Evolutionary conservation across 2,797 vertebrate genomes (phyloP).

Genomic region (Sebastes glaucus): DNA sequence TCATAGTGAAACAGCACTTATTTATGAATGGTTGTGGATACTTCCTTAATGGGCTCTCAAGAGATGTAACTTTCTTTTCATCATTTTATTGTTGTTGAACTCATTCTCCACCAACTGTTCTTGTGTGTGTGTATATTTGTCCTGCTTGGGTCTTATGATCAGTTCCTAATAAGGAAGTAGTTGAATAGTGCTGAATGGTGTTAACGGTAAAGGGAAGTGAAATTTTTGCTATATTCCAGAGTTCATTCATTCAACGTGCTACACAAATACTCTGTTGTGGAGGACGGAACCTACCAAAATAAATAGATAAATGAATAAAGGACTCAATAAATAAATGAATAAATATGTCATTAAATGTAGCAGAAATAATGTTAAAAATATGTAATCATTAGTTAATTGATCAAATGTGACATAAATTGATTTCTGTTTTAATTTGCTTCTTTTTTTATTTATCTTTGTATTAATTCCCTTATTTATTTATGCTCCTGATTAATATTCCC

Average conservation of each 20-base stretch:
- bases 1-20: neutral
- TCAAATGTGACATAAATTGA: no score
- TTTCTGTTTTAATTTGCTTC: no score
- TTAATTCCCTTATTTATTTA: no score
- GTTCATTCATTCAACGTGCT: constrained; percentile 36
- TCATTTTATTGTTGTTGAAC: neutral
- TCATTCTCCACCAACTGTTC: neutral
- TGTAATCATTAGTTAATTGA: no score
- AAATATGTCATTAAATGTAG: no score
- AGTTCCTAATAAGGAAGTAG: constrained; percentile 9
- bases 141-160: constrained; percentile 22
- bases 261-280: neutral
- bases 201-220: constrained; percentile 45
- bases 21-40: constrained; percentile 3
- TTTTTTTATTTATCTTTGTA: no score
- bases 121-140: neutral
- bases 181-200: constrained; percentile 43
- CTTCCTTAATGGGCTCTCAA: neutral
- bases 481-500: no score
- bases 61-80: neutral
- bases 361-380: no score
- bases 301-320: no score
- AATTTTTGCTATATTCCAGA: neutral
- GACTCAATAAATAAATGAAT: no score
- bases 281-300: no score